These are phyloP conservation scores for Hydrolagus colliei DNA, from an alignment of 2,797 vertebrate genomes.

Conservation along the genomic window DNA sequence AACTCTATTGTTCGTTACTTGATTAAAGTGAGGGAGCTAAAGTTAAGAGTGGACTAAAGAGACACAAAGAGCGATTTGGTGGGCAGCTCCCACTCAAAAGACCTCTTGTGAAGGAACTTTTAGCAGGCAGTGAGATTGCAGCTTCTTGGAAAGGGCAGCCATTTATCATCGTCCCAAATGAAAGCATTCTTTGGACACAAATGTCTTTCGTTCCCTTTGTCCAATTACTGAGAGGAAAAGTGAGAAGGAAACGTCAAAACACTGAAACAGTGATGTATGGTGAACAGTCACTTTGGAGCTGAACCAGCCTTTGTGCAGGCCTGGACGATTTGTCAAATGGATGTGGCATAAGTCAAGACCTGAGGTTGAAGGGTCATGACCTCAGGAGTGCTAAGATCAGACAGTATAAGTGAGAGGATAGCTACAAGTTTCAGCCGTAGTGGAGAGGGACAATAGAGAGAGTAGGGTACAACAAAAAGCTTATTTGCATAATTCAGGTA, in stretches of 20 bases:
- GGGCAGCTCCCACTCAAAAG: conserved; percentile 59
- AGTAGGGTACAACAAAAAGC: conserved; percentile 74
- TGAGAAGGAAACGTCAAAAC: conserved; percentile 77
- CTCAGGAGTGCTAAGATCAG: conserved; percentile 79
- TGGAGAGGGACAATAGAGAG: conserved; percentile 81
- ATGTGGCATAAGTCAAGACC: conserved; percentile 97
- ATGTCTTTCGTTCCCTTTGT: conserved; percentile 85
- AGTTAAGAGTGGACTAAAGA: conserved; percentile 50
- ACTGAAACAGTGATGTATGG: conserved; percentile 65
- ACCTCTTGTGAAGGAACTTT: conserved; percentile 73
- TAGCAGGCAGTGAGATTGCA: conserved; percentile 65
- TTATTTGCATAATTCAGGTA: conserved; percentile 98
- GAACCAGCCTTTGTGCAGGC: conserved; percentile 78
- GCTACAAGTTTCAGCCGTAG: conserved; percentile 73
- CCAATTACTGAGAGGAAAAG: conserved; percentile 75
- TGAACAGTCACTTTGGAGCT: conserved; percentile 72
- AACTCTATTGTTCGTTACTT: conserved; percentile 55
- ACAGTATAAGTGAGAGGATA: conserved; percentile 66
- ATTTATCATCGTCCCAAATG: conserved; percentile 94
- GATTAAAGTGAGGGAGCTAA: conserved; percentile 57
- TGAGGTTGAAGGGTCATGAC: conserved; percentile 98
- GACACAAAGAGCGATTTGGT: conserved; percentile 64
- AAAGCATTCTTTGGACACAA: conserved; percentile 84
- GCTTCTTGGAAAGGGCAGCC: conserved; percentile 74
- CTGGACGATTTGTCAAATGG: conserved; percentile 87